Percentiles rank a stretch among this genome's conserved stretches.
Conservation (phyloP, 2,797 vertebrate species). For the Phoxinus dragarum region DNA sequence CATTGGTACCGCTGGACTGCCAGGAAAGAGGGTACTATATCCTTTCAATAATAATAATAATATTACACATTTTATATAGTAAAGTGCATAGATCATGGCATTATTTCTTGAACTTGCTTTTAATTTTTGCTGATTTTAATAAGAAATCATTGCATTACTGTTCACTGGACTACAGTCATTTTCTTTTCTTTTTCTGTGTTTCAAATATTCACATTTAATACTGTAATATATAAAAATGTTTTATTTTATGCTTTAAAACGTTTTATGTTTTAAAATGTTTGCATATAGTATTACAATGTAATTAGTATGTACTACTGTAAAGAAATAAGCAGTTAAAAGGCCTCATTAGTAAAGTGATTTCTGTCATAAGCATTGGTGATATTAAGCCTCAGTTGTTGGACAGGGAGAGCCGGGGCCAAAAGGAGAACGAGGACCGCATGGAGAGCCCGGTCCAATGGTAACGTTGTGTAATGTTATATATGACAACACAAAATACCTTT, state of each 20-base stretch:
- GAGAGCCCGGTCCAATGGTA: slow-evolving; percentile 74
- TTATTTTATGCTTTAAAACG: too few relatives aligned
- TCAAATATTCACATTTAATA: too few relatives aligned
- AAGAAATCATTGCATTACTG: too few relatives aligned
- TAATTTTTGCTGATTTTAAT: too few relatives aligned
- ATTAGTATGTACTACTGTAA: neutral
- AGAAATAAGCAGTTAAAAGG: neutral
- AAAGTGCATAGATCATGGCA: neutral
- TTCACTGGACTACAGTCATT: too few relatives aligned
- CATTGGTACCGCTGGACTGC: neutral
- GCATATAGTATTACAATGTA: too few relatives aligned
- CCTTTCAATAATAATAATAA: neutral
- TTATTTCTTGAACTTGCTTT: too few relatives aligned
- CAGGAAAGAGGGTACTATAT: slow-evolving; percentile 9
- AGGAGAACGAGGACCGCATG: slow-evolving; percentile 71
- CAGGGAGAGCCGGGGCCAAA: slow-evolving; percentile 73
- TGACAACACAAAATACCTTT: neutral
- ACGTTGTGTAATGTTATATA: slow-evolving; percentile 17
- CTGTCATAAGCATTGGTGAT: neutral
- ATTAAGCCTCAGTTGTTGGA: neutral
- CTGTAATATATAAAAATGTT: too few relatives aligned
- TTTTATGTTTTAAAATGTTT: too few relatives aligned
- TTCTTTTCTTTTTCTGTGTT: too few relatives aligned
- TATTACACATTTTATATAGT: neutral
- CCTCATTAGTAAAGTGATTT: neutral